Percentiles rank a stretch among this genome's conserved stretches.
Evolutionary conservation across 2,113 vertebrate species (phyloP).

Genomic region (Plecotus auritus): DNA sequence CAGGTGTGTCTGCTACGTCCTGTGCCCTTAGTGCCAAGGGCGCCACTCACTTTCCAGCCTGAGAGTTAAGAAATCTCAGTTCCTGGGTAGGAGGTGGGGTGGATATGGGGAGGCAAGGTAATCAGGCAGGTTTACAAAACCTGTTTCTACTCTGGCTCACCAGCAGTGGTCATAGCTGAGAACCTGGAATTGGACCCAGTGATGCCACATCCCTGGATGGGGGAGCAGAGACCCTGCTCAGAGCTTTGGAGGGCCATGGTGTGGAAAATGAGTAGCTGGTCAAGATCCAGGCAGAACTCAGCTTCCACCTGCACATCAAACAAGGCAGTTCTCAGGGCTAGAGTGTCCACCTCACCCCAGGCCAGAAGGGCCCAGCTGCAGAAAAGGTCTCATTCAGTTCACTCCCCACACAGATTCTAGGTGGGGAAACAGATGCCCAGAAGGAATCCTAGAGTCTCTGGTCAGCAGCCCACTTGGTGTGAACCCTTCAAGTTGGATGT

Average conservation of each 20-base stretch:
- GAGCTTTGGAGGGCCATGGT: not conserved
- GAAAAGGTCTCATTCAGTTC: not conserved
- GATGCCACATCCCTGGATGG: not conserved
- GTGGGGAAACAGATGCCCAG: not conserved
- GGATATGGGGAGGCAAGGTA: not conserved
- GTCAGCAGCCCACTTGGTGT: not conserved
- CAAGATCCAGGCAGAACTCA: not conserved
- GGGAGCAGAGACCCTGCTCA: not conserved
- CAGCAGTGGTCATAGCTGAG: not conserved
- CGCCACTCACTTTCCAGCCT: not conserved
- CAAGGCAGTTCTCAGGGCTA: not conserved
- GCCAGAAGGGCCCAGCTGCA: not conserved
- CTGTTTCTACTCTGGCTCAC: not conserved
- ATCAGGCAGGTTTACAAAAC: not conserved
- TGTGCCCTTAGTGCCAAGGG: not conserved
- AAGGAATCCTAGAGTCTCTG: not conserved
- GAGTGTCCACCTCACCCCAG: not conserved
- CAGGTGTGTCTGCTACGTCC: constrained; percentile 24
- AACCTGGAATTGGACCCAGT: not conserved
- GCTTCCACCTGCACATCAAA: no score
- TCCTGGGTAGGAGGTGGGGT: not conserved
- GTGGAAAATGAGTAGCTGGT: not conserved
- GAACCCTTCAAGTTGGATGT: not conserved
- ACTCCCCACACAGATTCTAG: not conserved
- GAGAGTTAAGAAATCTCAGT: not conserved